Conservation (phyloP, 2,113 vertebrate species). For the Jacana jacana region DNA sequence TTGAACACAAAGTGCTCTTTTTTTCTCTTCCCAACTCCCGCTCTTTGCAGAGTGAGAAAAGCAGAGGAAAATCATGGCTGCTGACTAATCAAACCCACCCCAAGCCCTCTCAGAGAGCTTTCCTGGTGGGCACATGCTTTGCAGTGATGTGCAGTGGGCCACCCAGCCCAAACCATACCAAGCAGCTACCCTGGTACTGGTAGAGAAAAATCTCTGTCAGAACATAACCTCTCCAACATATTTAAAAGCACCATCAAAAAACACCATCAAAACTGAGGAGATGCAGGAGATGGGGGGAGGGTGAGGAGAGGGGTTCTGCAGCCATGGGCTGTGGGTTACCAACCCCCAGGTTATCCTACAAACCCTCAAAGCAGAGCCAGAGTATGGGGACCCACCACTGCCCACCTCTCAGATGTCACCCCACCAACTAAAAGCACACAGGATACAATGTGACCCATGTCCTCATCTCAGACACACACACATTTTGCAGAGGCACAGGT, state of each 20-base stretch:
- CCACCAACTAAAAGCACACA: neutral
- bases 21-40: neutral
- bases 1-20: neutral
- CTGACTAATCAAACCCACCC: neutral
- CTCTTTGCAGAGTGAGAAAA: neutral
- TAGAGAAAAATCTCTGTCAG: neutral
- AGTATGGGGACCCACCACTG: neutral
- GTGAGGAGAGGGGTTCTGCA: neutral
- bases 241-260: neutral
- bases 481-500: neutral
- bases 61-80: neutral
- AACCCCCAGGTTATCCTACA: neutral
- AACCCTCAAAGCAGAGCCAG: neutral
- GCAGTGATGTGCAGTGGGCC: neutral
- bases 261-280: accelerated
- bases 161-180: neutral
- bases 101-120: neutral
- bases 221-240: neutral
- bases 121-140: accelerated
- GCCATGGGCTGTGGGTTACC: neutral
- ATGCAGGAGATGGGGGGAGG: neutral
- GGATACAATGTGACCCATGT: neutral
- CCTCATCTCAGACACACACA: neutral
- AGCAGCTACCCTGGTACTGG: neutral
- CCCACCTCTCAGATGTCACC: neutral